These are phyloP conservation scores for Phymorhynchus buccinoides DNA, from an alignment of 1,140 invertebrate genomes.

Conservation along the genomic window DNA sequence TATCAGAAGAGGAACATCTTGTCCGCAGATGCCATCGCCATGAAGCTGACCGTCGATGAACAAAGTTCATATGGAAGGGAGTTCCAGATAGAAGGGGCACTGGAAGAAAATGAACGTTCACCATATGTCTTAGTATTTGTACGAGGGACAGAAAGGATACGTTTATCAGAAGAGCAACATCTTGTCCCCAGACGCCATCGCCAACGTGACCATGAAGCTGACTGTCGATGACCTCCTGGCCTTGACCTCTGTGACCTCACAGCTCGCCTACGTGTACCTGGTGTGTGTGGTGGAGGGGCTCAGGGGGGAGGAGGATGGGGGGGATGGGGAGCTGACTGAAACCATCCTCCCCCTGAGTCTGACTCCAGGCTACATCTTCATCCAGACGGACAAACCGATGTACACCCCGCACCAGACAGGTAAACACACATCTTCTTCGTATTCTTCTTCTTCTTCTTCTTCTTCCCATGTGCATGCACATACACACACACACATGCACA, in stretches of 20 bases:
- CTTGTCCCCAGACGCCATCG: conserved; percentile 37
- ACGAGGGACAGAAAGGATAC: too few species aligned
- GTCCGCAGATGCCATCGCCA: too few species aligned
- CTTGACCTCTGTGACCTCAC: conserved; percentile 19
- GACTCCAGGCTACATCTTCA: conserved; percentile 59
- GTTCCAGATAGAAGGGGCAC: too few species aligned
- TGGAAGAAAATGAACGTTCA: too few species aligned
- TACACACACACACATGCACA: not conserved
- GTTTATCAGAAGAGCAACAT: too few species aligned
- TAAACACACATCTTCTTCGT: conserved; percentile 24
- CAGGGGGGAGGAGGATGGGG: conserved; percentile 23
- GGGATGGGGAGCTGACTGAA: too few species aligned
- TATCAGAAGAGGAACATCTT: too few species aligned
- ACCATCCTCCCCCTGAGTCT: conserved; percentile 43
- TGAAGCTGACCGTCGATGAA: too few species aligned
- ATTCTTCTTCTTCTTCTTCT: too few species aligned
- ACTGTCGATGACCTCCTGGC: conserved; percentile 28
- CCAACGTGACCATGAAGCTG: conserved; percentile 42
- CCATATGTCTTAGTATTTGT: too few species aligned
- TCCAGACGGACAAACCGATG: conserved; percentile 65
- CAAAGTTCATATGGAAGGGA: too few species aligned
- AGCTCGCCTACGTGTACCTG: conserved; percentile 48
- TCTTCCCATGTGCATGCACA: not conserved
- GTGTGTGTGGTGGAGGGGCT: conserved; percentile 42
- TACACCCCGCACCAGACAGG: conserved; percentile 64